Evolutionary conservation across 1,140 invertebrate species (phyloP), one percentile per base, ranked within the genome.

Genomic region (Parasteatoda tepidariorum): DNA sequence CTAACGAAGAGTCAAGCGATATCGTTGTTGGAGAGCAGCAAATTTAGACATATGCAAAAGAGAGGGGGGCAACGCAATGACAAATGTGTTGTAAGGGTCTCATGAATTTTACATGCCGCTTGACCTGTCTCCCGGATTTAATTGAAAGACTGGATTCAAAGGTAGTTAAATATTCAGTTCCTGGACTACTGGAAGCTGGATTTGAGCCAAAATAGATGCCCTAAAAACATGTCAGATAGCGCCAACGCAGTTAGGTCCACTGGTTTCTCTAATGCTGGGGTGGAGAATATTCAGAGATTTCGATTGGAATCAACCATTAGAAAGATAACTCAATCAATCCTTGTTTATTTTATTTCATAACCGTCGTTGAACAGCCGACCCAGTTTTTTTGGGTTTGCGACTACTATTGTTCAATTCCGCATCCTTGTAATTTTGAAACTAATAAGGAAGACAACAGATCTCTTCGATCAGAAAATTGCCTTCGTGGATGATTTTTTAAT

Each of bases 111-210:
- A 33, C 70, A 73, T 73, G 54, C 31, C n/a, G 28, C 70, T 33
- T 73, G 70, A 73, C 70, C 70, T 48, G 48, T 57, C 70, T 73
- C 26, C 70, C 70, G 70, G 70, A 73, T 73, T 73, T 73, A 73
- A 73, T 73, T 73, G 70, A 73, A 73, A 73, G 70, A 54, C 70
- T 15, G 70, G 30, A 73, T 73, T 30, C 38, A 30, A 28, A 54
- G 38, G 70, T 26, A 33, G 70, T 73, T 73, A 73, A 73, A 73
- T 73, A 73, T 73, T 73, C 70, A 73, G 70, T 22, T 5, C 13
- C 48, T 22, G 38, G 38, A 48, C 38, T 22, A 9, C 70, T 13
- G 70, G 70, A 31, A 24, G 9, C 70, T 73, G 70, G 70, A 33
- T 30, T 18, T 15, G 55, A 54, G 70, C 38, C 38, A 48, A 48